These are phyloP conservation scores for Sycon ciliatum DNA, from an alignment of 37 sponge, comb jelly and placozoan species.

Conservation along the genomic window DNA sequence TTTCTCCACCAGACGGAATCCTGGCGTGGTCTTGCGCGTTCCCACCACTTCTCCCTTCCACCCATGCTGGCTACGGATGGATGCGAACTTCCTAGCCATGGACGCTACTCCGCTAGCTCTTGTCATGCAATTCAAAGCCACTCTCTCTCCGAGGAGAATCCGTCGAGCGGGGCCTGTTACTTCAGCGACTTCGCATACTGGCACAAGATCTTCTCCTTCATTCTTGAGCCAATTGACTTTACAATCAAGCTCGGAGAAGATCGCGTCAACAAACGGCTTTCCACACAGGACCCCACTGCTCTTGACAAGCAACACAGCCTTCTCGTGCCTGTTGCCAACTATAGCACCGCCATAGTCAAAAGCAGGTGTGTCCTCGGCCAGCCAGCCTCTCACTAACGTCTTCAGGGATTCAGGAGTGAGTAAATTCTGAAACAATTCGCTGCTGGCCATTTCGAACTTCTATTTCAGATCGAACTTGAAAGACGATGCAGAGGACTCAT, in stretches of 20 bases:
- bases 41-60: slow-evolving; percentile 89
- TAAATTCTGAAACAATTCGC: too few species aligned
- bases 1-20: slow-evolving; percentile 87
- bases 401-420: slow-evolving; percentile 14
- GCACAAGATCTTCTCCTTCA: slow-evolving; percentile 51
- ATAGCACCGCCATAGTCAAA: slow-evolving; percentile 77
- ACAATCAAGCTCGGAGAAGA: slow-evolving; percentile 71
- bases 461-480: too few species aligned
- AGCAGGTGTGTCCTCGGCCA: slow-evolving; percentile 76
- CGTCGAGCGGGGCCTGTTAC: slow-evolving; percentile 59
- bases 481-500: too few species aligned
- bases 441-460: too few species aligned
- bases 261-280: slow-evolving; percentile 62
- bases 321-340: slow-evolving; percentile 59
- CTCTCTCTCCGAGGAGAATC: slow-evolving; percentile 80
- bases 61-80: slow-evolving; percentile 16
- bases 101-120: slow-evolving; percentile 85
- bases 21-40: slow-evolving; percentile 92
- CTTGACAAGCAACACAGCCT: slow-evolving; percentile 78
- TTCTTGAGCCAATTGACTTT: slow-evolving; percentile 49
- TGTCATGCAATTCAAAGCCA: slow-evolving; percentile 66
- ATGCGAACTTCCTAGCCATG: slow-evolving; percentile 48
- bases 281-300: slow-evolving; percentile 74
- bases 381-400: slow-evolving; percentile 48
- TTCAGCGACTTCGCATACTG: slow-evolving; percentile 41